Percentiles rank a stretch among this genome's conserved stretches.
These are phyloP conservation scores for Acronicta leporina DNA, from an alignment of 2,888 invertebrate genomes.

Conservation along the genomic window DNA sequence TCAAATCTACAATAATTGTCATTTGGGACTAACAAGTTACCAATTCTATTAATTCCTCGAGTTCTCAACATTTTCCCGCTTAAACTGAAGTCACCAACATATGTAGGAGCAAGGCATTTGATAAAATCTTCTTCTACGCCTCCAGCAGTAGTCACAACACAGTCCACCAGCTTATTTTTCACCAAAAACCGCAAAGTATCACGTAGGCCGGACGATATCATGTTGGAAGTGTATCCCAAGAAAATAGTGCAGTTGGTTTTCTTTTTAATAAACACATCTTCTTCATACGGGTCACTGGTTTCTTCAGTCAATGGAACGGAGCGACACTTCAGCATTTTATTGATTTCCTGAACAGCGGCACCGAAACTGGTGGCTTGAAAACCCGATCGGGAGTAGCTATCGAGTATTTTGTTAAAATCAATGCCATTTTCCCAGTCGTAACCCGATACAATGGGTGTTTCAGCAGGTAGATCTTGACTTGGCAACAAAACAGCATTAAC, in stretches of 20 bases:
- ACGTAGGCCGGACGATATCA: slow-evolving; percentile 98
- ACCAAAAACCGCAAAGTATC: slow-evolving; percentile 95
- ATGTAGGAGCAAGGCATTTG: slow-evolving; percentile 98
- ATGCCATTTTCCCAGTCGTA: slow-evolving; percentile 98
- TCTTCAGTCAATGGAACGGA: slow-evolving; percentile 91
- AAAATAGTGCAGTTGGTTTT: slow-evolving; percentile 97
- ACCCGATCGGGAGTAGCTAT: slow-evolving; percentile 95
- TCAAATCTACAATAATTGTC: slow-evolving; percentile 99
- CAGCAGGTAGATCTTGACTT: slow-evolving; percentile 91
- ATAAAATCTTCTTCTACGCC: slow-evolving; percentile 99
- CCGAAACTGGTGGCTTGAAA: slow-evolving; percentile 99
- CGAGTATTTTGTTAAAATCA: slow-evolving; percentile 94
- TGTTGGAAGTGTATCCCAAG: slow-evolving; percentile 98
- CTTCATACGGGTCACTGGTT: slow-evolving; percentile 91
- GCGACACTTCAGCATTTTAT: slow-evolving; percentile 95
- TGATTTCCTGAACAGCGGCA: slow-evolving; percentile 96
- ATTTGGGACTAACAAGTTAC: slow-evolving; percentile 98
- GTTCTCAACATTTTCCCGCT: slow-evolving; percentile 94
- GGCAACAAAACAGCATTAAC: slow-evolving; percentile 92
- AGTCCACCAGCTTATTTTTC: slow-evolving; percentile 94
- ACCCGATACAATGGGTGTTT: slow-evolving; percentile 92
- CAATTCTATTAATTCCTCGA: slow-evolving; percentile 95
- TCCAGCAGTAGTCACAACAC: slow-evolving; percentile 98
- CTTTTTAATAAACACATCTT: slow-evolving; percentile 94
- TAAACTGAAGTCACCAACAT: slow-evolving; percentile 96